Base-by-base conservation (phyloP, 1,140 invertebrate genomes). In the Neodiprion pinetum region DNA sequence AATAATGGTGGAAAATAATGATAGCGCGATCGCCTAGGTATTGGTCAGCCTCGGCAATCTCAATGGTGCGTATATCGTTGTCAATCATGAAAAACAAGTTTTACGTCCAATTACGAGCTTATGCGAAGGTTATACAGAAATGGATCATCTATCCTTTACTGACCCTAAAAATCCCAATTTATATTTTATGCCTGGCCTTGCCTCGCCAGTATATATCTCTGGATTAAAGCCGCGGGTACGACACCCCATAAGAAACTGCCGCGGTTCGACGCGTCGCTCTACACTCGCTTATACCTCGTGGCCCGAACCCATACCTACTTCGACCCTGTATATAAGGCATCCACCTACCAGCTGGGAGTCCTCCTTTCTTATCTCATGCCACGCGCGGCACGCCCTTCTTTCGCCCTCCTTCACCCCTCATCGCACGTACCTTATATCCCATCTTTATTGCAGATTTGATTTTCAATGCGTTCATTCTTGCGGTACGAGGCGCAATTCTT, bases 31-130 rank as follows among this genome's bases (percentile, higher is more conserved):
- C 53, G 28, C 28, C 28, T 40, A 5, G 28, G 28, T 40, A 40
- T 40, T 40, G 53, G 53, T n/a, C 53, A n/a, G 28, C 28, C 2
- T 40, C 5, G 28, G 53, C 53, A 61, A 61, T 61, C 1, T 3
- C 53, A n/a, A 61, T 12, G 53, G 28, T 40, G 28, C 28, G 28
- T 40, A 61, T 61, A 61, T 61, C n/a, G 72, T 67, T 47, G 67
- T 76, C 80, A 75, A 78, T 82, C 76, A 75, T 78, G 79, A 72
- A 80, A 79, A 80, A 75, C 73, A 77, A 75, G 81, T 74, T 81
- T 82, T 81, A 82, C 72, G 76, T 79, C 73, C 79, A 80, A 79
- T 80, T 74, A 80, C 65, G 48, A 66, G 53, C 50, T 72, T 69
- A 3, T 10, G 67, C 17, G 9, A 21, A 47, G 40, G 67, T 69